Evolutionary conservation across 2,797 vertebrate species (phyloP).

Genomic region (Psittacula derbiana): DNA sequence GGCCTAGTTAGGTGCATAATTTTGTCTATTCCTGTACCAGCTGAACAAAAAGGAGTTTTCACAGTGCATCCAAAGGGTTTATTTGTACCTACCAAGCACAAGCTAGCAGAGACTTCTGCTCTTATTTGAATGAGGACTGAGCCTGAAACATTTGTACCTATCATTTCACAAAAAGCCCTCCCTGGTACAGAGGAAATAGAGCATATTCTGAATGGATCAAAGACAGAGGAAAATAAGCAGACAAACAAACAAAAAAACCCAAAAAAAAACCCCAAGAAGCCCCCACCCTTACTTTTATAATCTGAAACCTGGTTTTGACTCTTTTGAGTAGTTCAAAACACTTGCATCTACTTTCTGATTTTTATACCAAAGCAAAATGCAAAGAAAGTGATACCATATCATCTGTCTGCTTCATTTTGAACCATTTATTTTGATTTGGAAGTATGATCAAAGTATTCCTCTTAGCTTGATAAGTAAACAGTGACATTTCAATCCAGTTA

Average conservation of each 20-base stretch:
- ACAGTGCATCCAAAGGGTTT: background rate
- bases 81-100: background rate
- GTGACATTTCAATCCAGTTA: constrained; percentile 4
- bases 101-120: background rate
- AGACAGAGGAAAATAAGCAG: background rate
- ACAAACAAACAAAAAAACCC: background rate
- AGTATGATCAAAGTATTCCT: constrained; percentile 46
- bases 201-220: background rate
- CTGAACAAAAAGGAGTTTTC: background rate
- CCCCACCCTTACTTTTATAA: background rate
- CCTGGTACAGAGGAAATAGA: background rate
- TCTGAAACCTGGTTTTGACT: background rate
- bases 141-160: background rate
- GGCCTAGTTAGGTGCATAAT: background rate
- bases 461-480: constrained; percentile 24
- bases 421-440: constrained; percentile 41
- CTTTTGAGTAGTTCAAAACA: constrained; percentile 18
- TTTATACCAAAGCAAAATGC: constrained; percentile 49
- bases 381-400: constrained; percentile 20
- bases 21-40: background rate
- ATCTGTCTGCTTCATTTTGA: constrained; percentile 8
- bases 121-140: background rate
- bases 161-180: background rate
- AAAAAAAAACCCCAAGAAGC: background rate
- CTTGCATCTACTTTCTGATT: background rate